Percentiles rank a stretch among this genome's conserved stretches.
phyloP scores from a whole-genome alignment of 2,797 vertebrate genomes.

The Anolis apletophallus region DNA sequence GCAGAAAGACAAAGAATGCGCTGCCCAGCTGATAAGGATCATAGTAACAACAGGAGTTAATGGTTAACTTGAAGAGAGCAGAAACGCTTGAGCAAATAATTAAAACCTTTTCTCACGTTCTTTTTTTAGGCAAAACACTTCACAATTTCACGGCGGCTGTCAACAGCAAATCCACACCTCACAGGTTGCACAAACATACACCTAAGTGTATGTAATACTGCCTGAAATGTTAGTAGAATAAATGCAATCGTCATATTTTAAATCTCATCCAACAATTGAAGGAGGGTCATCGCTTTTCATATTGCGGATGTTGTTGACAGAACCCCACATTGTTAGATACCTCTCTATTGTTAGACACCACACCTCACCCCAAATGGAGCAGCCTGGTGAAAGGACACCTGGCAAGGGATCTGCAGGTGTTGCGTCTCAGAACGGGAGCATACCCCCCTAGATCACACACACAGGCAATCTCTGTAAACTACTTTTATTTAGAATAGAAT shows the following conservation, averaged over 20 bases:
- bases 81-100: conserved; percentile 47
- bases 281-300: too few species aligned
- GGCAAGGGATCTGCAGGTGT: too few species aligned
- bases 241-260: background rate
- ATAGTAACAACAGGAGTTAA: conserved; percentile 57
- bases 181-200: conserved; percentile 40
- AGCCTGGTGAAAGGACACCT: too few species aligned
- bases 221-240: background rate
- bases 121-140: conserved; percentile 45
- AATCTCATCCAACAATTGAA: background rate
- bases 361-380: background rate
- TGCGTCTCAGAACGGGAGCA: too few species aligned
- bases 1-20: conserved; percentile 53
- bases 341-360: background rate
- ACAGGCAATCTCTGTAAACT: too few species aligned
- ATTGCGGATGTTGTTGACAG: background rate
- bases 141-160: conserved; percentile 40
- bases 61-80: conserved; percentile 47
- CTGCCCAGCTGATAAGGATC: conserved; percentile 49
- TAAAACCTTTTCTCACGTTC: conserved; percentile 1
- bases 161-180: conserved; percentile 52
- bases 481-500: too few species aligned
- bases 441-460: too few species aligned
- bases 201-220: background rate
- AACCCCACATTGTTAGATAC: too few species aligned